A percentile compares a stretch with the other conserved stretches of the same genome.
Evolutionary conservation across 2,888 invertebrate species (phyloP).

Genomic region (Hydrotaea cyrtoneurina): DNA sequence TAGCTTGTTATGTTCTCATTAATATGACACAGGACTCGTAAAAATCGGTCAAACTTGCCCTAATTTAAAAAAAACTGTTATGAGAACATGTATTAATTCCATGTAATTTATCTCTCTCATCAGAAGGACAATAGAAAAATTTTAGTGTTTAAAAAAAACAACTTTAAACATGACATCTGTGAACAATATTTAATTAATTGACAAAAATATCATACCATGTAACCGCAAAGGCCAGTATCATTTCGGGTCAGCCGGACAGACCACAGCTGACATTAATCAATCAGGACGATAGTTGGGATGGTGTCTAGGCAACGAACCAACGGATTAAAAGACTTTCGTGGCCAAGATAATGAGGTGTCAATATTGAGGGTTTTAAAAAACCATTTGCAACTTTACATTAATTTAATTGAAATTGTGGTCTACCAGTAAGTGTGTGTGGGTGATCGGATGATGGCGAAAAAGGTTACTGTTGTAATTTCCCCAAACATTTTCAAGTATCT

Average conservation of each 20-base stretch:
- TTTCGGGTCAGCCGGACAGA: background rate
- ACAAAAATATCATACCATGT: background rate
- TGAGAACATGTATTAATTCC: no score
- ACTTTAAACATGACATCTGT: slow-evolving; percentile 27
- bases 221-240: background rate
- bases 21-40: no score
- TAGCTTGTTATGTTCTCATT: no score
- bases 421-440: background rate
- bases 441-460: background rate
- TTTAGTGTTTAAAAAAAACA: background rate
- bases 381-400: background rate
- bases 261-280: background rate
- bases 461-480: no score
- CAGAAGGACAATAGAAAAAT: no score
- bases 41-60: no score
- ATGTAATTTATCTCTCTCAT: no score
- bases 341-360: no score
- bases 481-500: no score
- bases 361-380: background rate
- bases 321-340: no score
- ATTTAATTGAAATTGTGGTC: background rate
- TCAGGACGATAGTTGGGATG: background rate
- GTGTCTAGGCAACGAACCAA: background rate
- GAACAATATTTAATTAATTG: slow-evolving; percentile 1
- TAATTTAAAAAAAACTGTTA: no score